Conservation (phyloP, 2,113 vertebrate genomes). For the Isichthys henryi region DNA sequence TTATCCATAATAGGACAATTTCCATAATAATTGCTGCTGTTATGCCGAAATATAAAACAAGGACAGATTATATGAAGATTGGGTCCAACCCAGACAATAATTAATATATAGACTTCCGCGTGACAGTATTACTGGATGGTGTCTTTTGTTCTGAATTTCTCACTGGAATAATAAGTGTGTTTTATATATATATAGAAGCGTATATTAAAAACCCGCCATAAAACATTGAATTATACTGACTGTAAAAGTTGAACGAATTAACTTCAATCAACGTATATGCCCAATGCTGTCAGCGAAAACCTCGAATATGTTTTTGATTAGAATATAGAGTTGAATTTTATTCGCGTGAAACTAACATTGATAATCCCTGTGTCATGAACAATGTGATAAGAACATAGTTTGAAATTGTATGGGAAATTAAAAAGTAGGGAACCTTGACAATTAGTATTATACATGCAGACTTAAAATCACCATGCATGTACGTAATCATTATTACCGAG, state of each 20-base stretch:
- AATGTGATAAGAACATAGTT: background rate
- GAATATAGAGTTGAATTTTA: background rate
- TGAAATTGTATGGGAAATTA: background rate
- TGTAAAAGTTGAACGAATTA: background rate
- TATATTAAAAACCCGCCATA: background rate
- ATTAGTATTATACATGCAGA: background rate
- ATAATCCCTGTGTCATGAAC: too few species aligned
- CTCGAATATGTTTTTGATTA: background rate
- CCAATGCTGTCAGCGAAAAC: background rate
- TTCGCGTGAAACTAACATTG: background rate
- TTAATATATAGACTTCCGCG: background rate
- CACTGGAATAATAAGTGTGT: background rate
- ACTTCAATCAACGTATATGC: background rate
- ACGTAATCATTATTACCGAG: background rate
- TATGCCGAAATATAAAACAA: background rate
- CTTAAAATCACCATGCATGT: background rate
- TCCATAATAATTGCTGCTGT: background rate
- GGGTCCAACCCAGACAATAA: background rate
- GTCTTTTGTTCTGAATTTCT: background rate
- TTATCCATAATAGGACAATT: background rate
- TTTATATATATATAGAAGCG: background rate
- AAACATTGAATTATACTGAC: background rate
- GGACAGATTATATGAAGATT: background rate
- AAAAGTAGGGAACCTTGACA: background rate
- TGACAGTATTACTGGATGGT: background rate